These are phyloP conservation scores for Accipiter virgatus DNA, from an alignment of 2,113 vertebrate genomes.

Conservation along the genomic window DNA sequence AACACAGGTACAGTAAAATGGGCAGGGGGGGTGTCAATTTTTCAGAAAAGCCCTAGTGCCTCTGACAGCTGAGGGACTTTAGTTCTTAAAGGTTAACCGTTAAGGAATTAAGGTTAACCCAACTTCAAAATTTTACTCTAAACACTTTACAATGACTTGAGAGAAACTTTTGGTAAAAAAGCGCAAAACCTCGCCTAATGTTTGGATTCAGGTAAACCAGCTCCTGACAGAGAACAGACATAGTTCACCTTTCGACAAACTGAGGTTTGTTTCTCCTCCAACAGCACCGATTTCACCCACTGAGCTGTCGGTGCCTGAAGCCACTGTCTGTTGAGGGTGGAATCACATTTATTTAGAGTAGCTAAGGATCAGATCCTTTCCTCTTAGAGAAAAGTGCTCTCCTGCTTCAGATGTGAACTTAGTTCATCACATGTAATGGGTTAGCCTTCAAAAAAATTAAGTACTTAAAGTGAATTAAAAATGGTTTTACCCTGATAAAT, in stretches of 20 bases:
- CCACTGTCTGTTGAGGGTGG: not conserved
- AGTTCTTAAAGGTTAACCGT: not conserved
- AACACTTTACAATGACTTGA: not conserved
- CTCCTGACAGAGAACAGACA: not conserved
- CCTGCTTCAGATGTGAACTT: not conserved
- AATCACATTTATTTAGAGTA: not conserved
- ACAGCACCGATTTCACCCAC: not conserved
- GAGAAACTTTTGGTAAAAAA: rapidly evolving
- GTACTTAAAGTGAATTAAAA: not conserved
- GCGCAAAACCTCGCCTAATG: not conserved
- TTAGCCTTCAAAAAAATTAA: not conserved
- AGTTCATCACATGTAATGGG: rapidly evolving
- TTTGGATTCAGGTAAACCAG: not conserved
- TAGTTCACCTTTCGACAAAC: not conserved
- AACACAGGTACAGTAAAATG: not conserved
- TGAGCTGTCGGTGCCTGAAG: not conserved
- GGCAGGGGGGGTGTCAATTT: not conserved
- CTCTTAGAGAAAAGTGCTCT: not conserved
- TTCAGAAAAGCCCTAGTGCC: not conserved
- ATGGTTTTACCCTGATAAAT: not conserved
- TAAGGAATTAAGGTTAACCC: not conserved
- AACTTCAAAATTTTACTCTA: not conserved
- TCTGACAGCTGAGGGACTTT: not conserved
- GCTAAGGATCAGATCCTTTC: not conserved
- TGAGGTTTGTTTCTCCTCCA: not conserved